Conservation (phyloP, 2,113 vertebrate species). For the Peromyscus polionotus region DNA sequence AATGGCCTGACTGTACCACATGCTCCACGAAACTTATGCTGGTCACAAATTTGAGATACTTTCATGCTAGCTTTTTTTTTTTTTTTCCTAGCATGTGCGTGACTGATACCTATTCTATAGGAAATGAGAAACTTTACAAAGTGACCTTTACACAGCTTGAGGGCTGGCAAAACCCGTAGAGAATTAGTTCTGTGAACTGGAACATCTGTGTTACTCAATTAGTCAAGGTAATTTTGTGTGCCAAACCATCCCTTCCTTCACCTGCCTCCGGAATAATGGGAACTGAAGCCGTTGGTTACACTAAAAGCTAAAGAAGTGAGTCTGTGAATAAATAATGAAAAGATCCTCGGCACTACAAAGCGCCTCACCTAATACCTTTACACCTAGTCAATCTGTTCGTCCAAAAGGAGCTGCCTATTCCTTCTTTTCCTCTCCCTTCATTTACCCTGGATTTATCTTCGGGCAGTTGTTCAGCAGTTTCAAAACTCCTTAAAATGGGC, state of each 20-base stretch:
- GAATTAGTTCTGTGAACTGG: slow-evolving; percentile 35
- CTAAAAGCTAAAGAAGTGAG: not conserved
- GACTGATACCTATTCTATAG: not conserved
- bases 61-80: not conserved
- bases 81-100: not conserved
- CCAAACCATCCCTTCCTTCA: slow-evolving; percentile 4
- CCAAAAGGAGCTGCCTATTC: not conserved
- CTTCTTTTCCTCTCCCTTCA: not conserved
- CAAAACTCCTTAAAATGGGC: slow-evolving; percentile 23
- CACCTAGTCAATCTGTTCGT: not conserved
- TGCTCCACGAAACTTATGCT: not conserved
- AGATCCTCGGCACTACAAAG: not conserved
- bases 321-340: not conserved
- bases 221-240: slow-evolving; percentile 26
- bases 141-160: slow-evolving; percentile 2
- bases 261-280: not conserved
- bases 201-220: slow-evolving; percentile 35
- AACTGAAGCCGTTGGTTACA: not conserved
- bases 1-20: not conserved
- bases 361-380: not conserved
- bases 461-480: not conserved
- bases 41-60: not conserved
- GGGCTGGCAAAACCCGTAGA: not conserved
- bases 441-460: slow-evolving; percentile 9
- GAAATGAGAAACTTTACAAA: not conserved